These are phyloP conservation scores for Synergus itoensis DNA, from an alignment of 2,888 invertebrate genomes.

Conservation along the genomic window DNA sequence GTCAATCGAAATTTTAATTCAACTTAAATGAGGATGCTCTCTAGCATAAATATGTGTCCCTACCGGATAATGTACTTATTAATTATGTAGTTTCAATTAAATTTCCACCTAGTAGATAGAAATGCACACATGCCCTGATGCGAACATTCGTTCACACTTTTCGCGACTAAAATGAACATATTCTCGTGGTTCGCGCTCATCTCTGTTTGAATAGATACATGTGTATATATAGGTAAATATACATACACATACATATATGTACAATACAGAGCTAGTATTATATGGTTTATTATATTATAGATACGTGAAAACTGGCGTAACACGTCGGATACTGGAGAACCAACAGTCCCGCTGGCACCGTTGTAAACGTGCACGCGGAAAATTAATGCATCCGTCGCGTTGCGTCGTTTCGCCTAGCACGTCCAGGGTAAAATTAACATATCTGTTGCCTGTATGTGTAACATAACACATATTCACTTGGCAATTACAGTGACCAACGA, in stretches of 20 bases:
- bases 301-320: constrained; percentile 31
- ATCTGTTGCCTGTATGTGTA: constrained; percentile 14
- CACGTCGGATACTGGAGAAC: constrained; percentile 31
- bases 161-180: constrained; percentile 1
- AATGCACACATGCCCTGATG: neutral
- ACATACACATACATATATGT: neutral
- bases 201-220: neutral
- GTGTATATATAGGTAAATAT: neutral
- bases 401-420: constrained; percentile 26
- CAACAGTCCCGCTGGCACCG: constrained; percentile 37
- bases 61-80: neutral
- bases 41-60: neutral
- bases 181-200: constrained; percentile 5
- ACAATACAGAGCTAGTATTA: constrained; percentile 17
- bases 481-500: constrained; percentile 41
- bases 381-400: constrained; percentile 45
- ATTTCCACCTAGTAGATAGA: neutral
- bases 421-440: constrained; percentile 36
- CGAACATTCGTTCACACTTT: neutral
- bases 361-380: constrained; percentile 42
- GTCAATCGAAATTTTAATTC: neutral
- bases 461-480: constrained; percentile 12
- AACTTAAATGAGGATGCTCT: neutral
- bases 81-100: neutral
- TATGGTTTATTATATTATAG: constrained; percentile 37